Percentiles rank a stretch among this genome's conserved stretches.
Conservation (phyloP, 2,888 invertebrate genomes). For the Onchidella celtica region DNA sequence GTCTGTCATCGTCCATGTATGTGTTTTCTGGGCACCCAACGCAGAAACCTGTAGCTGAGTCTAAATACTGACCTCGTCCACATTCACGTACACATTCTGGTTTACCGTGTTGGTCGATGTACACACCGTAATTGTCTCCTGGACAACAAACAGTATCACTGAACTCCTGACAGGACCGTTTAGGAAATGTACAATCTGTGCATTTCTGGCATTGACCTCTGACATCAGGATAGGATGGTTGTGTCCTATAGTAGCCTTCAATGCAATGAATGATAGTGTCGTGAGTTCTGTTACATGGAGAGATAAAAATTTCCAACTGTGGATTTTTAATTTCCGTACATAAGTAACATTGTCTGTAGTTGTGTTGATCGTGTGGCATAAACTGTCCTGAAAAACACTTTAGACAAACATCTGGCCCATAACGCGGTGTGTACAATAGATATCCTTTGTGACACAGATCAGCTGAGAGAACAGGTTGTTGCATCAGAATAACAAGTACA, state of each 20-base stretch:
- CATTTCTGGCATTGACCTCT: neutral
- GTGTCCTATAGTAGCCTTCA: neutral
- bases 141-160: neutral
- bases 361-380: neutral
- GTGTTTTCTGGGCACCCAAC: neutral
- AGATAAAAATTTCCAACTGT: neutral
- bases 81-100: neutral
- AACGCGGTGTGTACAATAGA: too few species aligned
- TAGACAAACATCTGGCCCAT: too few species aligned
- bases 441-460: too few species aligned
- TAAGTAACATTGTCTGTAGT: neutral
- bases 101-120: neutral
- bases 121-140: neutral
- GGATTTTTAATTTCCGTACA: neutral
- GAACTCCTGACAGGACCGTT: neutral
- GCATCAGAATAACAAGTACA: too few species aligned
- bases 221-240: neutral
- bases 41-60: neutral
- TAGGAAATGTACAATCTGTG: neutral
- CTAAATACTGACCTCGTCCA: neutral
- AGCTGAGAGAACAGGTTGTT: too few species aligned
- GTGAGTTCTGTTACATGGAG: neutral
- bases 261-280: neutral
- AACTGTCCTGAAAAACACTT: neutral
- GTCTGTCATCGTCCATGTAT: neutral